A percentile compares a stretch with the other conserved stretches of the same genome.
These are phyloP conservation scores for Callaeas wilsoni DNA, from an alignment of 2,113 vertebrate genomes.

Conservation along the genomic window DNA sequence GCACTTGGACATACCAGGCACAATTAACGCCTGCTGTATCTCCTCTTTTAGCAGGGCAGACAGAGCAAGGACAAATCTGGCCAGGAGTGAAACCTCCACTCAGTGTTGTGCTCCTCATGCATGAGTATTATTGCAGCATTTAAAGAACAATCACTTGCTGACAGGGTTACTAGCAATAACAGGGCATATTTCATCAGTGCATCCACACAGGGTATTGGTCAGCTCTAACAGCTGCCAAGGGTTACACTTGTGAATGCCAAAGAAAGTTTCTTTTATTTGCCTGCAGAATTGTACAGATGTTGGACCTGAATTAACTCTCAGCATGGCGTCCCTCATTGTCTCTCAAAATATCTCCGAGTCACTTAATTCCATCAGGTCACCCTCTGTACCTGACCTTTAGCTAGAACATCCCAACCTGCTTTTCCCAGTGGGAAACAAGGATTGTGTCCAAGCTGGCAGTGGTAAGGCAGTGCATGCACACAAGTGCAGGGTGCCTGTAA, in stretches of 20 bases:
- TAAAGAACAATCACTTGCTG: slow-evolving; percentile 28
- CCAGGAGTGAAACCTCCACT: neutral
- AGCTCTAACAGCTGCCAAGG: neutral
- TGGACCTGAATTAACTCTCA: neutral
- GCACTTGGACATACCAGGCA: neutral
- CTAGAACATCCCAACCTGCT: neutral
- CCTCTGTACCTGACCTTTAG: neutral
- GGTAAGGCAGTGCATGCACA: neutral
- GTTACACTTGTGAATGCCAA: neutral
- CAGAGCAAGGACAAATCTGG: neutral
- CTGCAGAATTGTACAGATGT: neutral
- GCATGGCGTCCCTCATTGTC: neutral
- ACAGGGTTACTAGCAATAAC: neutral
- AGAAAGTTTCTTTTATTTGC: neutral
- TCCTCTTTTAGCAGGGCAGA: neutral
- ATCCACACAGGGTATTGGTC: neutral
- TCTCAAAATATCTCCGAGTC: neutral
- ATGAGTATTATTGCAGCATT: neutral
- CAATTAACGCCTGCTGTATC: neutral
- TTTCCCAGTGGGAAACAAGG: neutral
- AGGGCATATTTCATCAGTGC: neutral
- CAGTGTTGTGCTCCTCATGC: neutral
- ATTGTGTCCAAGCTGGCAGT: neutral
- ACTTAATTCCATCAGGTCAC: neutral
- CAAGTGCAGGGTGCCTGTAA: neutral